Evolutionary conservation across 2,888 invertebrate genomes (phyloP), one percentile per base, ranked within the genome.

Genomic region (Machimus rusticus): DNA sequence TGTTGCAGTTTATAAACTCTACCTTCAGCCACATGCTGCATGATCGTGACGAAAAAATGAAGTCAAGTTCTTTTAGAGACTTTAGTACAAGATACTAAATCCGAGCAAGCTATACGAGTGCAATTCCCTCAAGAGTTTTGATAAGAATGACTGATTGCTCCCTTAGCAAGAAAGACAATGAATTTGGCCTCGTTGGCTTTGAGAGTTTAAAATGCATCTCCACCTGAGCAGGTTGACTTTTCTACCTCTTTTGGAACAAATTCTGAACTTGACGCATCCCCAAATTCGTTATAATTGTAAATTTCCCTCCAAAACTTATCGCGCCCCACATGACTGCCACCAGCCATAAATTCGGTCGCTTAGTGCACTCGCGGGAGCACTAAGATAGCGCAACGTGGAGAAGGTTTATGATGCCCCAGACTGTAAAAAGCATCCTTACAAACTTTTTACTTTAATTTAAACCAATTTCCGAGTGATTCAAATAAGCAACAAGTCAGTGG

Each of bases 291-390:
- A 37, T 76, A 37, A 76, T 34, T 76, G 76, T 76, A 76, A 76
- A 76, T 76, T 76, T 76, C 76, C 76, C 34, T 66, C 66, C 66
- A 66, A 66, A 66, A 66, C 23, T 66, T 66, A 66, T 76, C 76
- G 39, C 39, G 39, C 28, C 76, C n/a, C 34, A 76, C 74, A 74
- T n/a, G 23, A 12, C 34, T 37, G 3, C 76, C n/a, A 37, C 19
- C n/a, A 43, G 78, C 12, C 23, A 78, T 78, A 78, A 78, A 78
- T 78, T 43, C 37, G 14, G 19, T 14, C 43, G 16, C 19, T 8
- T 43, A 78, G 78, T 78, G 78, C 46, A 46, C 78, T 43, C 78
- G 8, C 5, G 78, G 78, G 78, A 43, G 43, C 78, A 78, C 66
- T 66, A 66, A n/a, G 66, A 66, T 66, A 66, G 66, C 66, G 66